phyloP scores from a whole-genome alignment of 2,113 vertebrate genomes.

The Erythrolamprus reginae region DNA sequence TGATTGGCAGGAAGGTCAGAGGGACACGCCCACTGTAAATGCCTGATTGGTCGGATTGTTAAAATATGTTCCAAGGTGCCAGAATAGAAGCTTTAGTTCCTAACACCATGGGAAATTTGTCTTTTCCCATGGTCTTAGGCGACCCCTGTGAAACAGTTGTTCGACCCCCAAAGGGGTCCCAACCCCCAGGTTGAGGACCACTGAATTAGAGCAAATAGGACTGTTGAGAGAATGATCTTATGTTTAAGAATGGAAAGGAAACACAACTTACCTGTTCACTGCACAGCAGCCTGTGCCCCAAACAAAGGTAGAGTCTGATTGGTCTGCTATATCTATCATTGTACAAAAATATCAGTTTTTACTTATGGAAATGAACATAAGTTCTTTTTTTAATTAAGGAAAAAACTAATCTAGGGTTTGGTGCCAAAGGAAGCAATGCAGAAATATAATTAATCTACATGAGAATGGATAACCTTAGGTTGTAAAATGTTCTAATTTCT shows the following conservation, averaged over 20 bases:
- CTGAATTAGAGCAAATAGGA: not conserved
- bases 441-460: slow-evolving; percentile 49
- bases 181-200: no score
- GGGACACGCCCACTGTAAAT: no score
- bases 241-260: not conserved
- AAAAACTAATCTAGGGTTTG: slow-evolving; percentile 25
- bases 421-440: slow-evolving; percentile 28
- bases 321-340: slow-evolving; percentile 57
- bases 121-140: no score
- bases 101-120: no score
- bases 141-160: no score
- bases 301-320: slow-evolving; percentile 55
- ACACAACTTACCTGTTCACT: slow-evolving; percentile 48
- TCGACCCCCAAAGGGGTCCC: no score
- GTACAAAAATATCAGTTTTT: slow-evolving; percentile 12
- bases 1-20: no score
- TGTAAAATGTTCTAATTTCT: slow-evolving; percentile 38
- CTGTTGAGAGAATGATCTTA: not conserved
- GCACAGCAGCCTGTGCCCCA: slow-evolving; percentile 52
- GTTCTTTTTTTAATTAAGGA: slow-evolving; percentile 35
- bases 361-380: slow-evolving; percentile 12
- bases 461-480: slow-evolving; percentile 35
- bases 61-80: no score
- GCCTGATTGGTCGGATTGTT: no score
- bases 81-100: no score